A percentile compares a stretch with the other conserved stretches of the same genome.
Evolutionary conservation across 2,888 invertebrate genomes (phyloP).

Genomic region (Lysandra coridon): DNA sequence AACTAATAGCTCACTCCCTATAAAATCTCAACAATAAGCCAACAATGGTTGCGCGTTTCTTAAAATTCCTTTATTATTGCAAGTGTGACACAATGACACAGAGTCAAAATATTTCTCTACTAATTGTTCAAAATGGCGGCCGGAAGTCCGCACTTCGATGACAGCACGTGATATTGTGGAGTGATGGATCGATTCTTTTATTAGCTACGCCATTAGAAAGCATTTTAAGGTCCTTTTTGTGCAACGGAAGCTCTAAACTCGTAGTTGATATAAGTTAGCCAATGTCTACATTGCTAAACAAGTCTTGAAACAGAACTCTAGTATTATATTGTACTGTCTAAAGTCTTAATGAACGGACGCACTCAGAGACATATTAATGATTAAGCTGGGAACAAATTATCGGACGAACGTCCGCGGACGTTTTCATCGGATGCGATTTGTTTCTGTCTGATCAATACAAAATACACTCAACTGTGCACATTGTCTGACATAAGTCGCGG

Average conservation of each 20-base stretch:
- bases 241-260: neutral
- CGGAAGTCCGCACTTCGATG: conserved; percentile 63
- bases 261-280: neutral
- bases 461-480: too few species aligned
- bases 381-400: too few species aligned
- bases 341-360: too few species aligned
- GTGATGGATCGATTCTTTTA: conserved; percentile 54
- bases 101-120: conserved; percentile 70
- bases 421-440: too few species aligned
- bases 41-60: conserved; percentile 48
- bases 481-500: too few species aligned
- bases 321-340: neutral
- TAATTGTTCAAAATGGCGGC: conserved; percentile 56
- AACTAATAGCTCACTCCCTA: conserved; percentile 39
- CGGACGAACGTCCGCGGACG: too few species aligned
- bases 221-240: neutral
- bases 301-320: neutral
- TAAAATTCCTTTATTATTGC: conserved; percentile 56
- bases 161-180: conserved; percentile 47
- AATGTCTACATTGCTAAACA: neutral
- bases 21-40: conserved; percentile 39
- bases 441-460: too few species aligned
- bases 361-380: too few species aligned
- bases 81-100: conserved; percentile 57
- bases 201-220: neutral